Evolutionary conservation across 2,797 vertebrate genomes (phyloP), one percentile per base, ranked within the genome.

Genomic region (Myotis vivesi): DNA sequence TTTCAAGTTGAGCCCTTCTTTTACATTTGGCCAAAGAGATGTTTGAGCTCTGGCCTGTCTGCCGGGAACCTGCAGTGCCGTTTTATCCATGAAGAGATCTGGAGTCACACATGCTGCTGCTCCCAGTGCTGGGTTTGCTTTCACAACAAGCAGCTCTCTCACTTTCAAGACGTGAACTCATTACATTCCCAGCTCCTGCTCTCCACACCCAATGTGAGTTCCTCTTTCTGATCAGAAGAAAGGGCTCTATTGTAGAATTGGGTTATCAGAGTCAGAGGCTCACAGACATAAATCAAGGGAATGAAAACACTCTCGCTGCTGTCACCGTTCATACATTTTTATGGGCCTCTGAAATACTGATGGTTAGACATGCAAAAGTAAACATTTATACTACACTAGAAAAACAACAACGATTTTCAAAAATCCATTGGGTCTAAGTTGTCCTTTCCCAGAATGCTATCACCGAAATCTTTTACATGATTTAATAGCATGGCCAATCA

Each of bases 311-410:
- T 23, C 62, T 75, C 15, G 28, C 79, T 89, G 20, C 87, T 96
- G 88, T 91, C 93, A 92, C 72, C 41, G 0, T 94, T 93, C 95
- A 93, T 93, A 87, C 71, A 92, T 96, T 95, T 96, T 95, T 95
- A 94, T 94, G 84, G 64, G 88, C 73, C 90, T 97, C 90, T 95
- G 95, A 95, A 95, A 97, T 91, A 68, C 66, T 51, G 28, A 91
- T 83, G 83, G 95, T 94, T 94, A 93, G 92, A 92, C 66, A 77
- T 90, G 94, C 62, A 55, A 95, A 96, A 97, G 90, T 95, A 92
- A 97, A 95, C 94, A 96, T 95, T 96, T 95, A 95, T 75, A 95
- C 55, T 93, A 46, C 19, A 33, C 80, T 96, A 55, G 62, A 87
- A 96, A 95, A 97, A 87, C 75, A 91, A 94, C 96, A 90, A 84